These are phyloP conservation scores for Seriola aureovittata DNA, from an alignment of 2,113 vertebrate species.

Conservation along the genomic window DNA sequence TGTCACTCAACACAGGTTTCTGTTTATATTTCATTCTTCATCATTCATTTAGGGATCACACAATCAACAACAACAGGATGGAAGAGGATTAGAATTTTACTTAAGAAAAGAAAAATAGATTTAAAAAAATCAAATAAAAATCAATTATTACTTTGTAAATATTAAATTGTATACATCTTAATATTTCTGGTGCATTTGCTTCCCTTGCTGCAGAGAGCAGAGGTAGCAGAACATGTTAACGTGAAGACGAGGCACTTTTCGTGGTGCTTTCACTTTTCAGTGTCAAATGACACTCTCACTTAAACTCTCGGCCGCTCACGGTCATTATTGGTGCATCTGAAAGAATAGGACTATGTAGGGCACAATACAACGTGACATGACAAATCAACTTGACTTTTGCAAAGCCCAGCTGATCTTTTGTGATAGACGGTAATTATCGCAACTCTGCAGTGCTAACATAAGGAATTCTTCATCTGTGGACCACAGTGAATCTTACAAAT, in stretches of 20 bases:
- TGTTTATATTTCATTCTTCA: neutral
- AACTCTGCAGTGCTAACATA: neutral
- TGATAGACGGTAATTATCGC: neutral
- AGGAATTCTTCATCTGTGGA: neutral
- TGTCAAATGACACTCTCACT: conserved; percentile 39
- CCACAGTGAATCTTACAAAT: neutral
- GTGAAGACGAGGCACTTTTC: conserved; percentile 17
- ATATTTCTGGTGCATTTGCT: neutral
- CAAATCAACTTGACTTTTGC: conserved; percentile 18
- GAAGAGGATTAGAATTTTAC: neutral
- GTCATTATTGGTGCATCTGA: conserved; percentile 29
- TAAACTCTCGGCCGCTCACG: conserved; percentile 27
- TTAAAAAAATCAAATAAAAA: neutral
- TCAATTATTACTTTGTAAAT: neutral
- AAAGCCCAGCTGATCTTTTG: neutral
- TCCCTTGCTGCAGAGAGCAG: neutral
- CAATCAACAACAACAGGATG: neutral
- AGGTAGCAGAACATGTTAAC: neutral
- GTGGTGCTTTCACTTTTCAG: conserved; percentile 24
- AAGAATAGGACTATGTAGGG: conserved; percentile 11
- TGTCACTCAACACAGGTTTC: neutral
- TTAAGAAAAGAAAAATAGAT: neutral
- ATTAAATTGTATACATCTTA: neutral
- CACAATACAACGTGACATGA: conserved; percentile 27
- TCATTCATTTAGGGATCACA: neutral